Percentiles rank a stretch among this genome's conserved stretches.
These are phyloP conservation scores for Hoplodrina blanda DNA, from an alignment of 2,888 invertebrate genomes.

Conservation along the genomic window DNA sequence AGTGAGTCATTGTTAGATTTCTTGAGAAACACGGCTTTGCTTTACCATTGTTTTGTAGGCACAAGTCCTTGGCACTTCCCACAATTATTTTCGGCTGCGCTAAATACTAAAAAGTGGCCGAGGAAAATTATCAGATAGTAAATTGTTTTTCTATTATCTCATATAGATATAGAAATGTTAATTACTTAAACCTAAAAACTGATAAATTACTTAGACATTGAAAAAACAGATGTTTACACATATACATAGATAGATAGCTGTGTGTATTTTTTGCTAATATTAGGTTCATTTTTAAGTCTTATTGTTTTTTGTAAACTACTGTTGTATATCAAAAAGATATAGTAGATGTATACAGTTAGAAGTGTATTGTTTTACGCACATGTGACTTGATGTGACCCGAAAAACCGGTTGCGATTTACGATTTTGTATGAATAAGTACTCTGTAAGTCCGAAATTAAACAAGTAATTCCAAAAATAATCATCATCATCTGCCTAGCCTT, in stretches of 20 bases:
- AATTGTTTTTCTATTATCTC: conserved; percentile 12
- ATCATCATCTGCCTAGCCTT: too few species aligned
- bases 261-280: background rate
- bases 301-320: too few species aligned
- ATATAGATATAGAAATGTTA: conserved; percentile 5
- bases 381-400: background rate
- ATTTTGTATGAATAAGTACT: too few species aligned
- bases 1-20: conserved; percentile 15
- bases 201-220: background rate
- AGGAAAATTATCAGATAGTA: conserved; percentile 19
- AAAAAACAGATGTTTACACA: background rate
- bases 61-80: conserved; percentile 40
- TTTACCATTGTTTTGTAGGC: conserved; percentile 1
- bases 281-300: too few species aligned
- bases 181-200: background rate
- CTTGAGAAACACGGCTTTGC: conserved; percentile 8
- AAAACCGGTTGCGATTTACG: background rate
- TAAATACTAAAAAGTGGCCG: conserved; percentile 15
- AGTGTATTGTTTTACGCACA: background rate
- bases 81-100: conserved; percentile 39
- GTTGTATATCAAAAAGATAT: background rate
- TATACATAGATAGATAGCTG: background rate
- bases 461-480: too few species aligned
- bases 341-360: background rate
- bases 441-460: too few species aligned